phyloP scores from a whole-genome alignment of 2,797 vertebrate genomes.

The Thripadectes ignobilis region DNA sequence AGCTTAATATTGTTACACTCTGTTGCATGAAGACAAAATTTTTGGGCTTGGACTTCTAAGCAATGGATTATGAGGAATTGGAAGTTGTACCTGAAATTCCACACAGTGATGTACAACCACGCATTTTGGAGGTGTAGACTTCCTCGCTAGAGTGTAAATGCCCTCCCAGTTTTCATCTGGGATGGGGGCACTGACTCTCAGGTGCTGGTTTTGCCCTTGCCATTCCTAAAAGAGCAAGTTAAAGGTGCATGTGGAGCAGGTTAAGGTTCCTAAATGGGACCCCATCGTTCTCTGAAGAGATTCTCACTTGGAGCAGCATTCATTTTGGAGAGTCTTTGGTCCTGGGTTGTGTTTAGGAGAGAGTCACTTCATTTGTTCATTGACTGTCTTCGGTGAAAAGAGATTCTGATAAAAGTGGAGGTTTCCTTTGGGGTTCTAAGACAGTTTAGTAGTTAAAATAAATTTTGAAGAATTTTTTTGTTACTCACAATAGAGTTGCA shows the following conservation, averaged over 20 bases:
- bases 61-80: background rate
- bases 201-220: background rate
- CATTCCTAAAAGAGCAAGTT: background rate
- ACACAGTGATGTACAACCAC: background rate
- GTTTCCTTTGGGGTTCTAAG: background rate
- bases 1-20: background rate
- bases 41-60: background rate
- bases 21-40: background rate
- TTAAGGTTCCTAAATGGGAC: background rate
- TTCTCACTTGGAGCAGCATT: background rate
- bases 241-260: background rate
- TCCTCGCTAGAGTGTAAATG: background rate
- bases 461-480: background rate
- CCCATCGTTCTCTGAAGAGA: background rate
- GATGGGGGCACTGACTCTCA: background rate
- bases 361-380: background rate
- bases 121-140: fast-evolving
- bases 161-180: background rate
- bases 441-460: background rate
- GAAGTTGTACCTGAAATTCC: background rate
- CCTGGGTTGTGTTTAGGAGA: background rate
- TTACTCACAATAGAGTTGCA: background rate
- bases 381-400: background rate
- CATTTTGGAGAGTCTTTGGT: background rate
- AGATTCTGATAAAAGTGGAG: background rate